Base-by-base conservation (phyloP, 2,113 vertebrate species). In the Thunnus thynnus region DNA sequence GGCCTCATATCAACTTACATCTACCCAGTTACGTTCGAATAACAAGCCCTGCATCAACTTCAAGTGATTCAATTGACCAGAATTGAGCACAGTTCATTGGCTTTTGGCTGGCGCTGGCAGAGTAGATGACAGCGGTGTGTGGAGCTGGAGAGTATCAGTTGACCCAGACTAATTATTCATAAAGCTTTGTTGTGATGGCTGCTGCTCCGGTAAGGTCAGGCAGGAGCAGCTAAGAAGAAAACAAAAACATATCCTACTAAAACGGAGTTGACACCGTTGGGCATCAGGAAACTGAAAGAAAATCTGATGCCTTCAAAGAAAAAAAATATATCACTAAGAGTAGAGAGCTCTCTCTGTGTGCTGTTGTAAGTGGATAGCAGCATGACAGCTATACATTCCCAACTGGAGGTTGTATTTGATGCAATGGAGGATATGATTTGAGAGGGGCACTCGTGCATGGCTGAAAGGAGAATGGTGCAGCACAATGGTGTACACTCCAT, bases 151-250 rank as follows among this genome's bases (percentile, higher is more conserved):
- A 90, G 89, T 92, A 92, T 92, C 87, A 82, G 90, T 84, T 93
- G 85, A 92, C 87, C 86, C 78, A 83, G 86, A 85, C 91, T 91
- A 91, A 92, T 93, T 92, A 92, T 91, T 91, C 91, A 94, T 86
- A 72, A 83, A 88, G 88, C 82, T 83, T 87, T 92, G 88, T 93
- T 91, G 81, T 91, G 91, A 92, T 76, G 87, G 86, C 86, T 89
- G 85, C 74, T 83, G 78, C 80, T 72, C 75, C n/a, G 13, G 75
- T 80, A 57, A 87, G 89, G 62, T 91, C 90, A 85, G 70, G 16
- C 87, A 4, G 72, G 47, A 85, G 82, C 78, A 56, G 84, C 78
- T 76, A 13, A 46, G 56, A 77, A 78, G 68, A 80, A 87, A 89
- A 90, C 78, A 86, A 85, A 90, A 76, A 86, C 87, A 83, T 80